Evolutionary conservation across 2,113 vertebrate species (phyloP).

Genomic region (Lamprotornis superbus): DNA sequence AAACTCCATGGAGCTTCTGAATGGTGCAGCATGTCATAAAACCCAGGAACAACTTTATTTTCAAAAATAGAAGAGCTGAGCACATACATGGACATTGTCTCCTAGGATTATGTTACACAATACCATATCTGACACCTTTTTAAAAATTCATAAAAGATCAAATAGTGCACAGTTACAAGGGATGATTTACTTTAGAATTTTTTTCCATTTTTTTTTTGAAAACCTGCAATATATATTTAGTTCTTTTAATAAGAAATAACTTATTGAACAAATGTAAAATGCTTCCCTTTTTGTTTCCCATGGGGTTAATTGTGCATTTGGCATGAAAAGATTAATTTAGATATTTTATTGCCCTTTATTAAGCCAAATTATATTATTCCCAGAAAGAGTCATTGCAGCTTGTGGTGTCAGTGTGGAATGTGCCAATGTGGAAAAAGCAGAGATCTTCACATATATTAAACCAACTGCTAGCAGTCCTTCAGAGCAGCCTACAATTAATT

Average conservation of each 20-base stretch:
- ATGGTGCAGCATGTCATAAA: neutral
- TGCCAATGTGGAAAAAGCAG: neutral
- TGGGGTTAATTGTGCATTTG: neutral
- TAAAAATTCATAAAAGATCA: neutral
- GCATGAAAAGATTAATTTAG: neutral
- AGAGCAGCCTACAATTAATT: neutral
- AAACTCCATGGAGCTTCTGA: neutral
- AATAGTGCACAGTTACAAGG: neutral
- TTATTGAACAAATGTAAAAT: neutral
- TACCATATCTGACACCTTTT: neutral
- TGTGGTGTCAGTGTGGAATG: neutral
- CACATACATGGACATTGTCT: fast-evolving
- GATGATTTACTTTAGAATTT: neutral
- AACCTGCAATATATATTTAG: neutral
- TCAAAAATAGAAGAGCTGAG: neutral
- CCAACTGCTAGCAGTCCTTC: neutral
- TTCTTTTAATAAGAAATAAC: neutral
- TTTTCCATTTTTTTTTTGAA: neutral
- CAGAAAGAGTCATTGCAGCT: neutral
- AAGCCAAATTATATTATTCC: neutral
- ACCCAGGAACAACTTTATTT: neutral
- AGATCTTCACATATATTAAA: neutral
- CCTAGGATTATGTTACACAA: neutral
- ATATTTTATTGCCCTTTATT: neutral
- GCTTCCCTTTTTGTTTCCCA: neutral